A percentile compares a stretch with the other conserved stretches of the same genome.
These are phyloP conservation scores for Plecotus auritus DNA, from an alignment of 2,113 vertebrate genomes.

Conservation along the genomic window DNA sequence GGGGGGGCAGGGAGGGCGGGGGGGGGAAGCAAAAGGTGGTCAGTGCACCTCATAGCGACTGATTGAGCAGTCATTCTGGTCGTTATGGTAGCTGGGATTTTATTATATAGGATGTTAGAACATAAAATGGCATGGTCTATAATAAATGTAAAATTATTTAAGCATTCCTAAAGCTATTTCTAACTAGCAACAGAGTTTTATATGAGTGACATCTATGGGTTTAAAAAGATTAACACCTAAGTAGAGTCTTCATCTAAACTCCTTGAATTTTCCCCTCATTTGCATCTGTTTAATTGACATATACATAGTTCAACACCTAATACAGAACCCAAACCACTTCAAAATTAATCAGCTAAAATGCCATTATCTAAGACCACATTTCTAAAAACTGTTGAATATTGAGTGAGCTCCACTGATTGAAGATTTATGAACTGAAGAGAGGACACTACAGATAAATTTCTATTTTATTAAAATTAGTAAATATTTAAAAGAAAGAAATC, in stretches of 20 bases:
- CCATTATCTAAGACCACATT: not conserved
- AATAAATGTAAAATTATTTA: not conserved
- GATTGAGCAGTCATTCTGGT: too few relatives aligned
- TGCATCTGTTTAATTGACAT: not conserved
- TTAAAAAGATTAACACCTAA: slow-evolving; percentile 21
- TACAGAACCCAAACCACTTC: not conserved
- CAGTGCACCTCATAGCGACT: too few relatives aligned
- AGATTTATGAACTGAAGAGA: not conserved
- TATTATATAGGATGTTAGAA: not conserved
- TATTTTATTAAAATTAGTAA: not conserved
- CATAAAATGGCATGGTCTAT: not conserved
- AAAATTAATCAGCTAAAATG: not conserved
- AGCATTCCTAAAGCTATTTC: not conserved
- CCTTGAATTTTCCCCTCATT: not conserved
- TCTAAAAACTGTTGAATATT: not conserved
- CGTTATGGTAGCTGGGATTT: too few relatives aligned
- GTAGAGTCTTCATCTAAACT: not conserved
- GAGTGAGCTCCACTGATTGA: not conserved
- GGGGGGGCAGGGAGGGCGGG: too few relatives aligned
- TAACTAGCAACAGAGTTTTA: slow-evolving; percentile 8
- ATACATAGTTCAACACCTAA: not conserved
- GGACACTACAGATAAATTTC: not conserved
- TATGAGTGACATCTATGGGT: not conserved
- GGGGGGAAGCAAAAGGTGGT: too few relatives aligned
- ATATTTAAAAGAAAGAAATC: not conserved